Base-by-base conservation (phyloP, 1,140 invertebrate genomes). In the Drosophila busckii region DNA sequence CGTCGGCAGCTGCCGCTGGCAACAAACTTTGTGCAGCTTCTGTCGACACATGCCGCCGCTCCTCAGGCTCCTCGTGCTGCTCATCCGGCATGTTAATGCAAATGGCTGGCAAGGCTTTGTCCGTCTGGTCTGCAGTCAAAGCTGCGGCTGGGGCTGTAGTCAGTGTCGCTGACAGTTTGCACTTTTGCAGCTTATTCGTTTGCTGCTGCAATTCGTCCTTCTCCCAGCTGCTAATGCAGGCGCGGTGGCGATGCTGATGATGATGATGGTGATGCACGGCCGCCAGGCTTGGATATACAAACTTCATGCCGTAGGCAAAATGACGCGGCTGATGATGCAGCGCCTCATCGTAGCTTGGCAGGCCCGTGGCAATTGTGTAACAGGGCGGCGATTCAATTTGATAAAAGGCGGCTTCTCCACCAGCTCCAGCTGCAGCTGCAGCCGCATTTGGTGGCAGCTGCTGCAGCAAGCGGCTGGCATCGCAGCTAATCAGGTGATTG, bases 301-400 rank as follows among this genome's bases (percentile, higher is more conserved):
- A 86, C 70, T 83, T 86, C 80, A 86, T 85, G 71, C 84, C 84
- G 62, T 76, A 86, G 64, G 80, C 64, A 55, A 86, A 86, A 40
- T 86, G 84, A 41, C 69, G 64, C 25, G 84, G 83, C 56, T 86
- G 75, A 65, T 86, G 84, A 70, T 84, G 84, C 52, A 91, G 73
- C 13, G 90, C 90, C 69, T 91, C 90, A 31, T 90, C 90, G 83
- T 91, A 91, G 34, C 87, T 90, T 7, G 90, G 90, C 35, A 91
- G 53, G 3, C 90, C 90, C 12, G 90, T 91, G 55, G 89, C 90
- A 40, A 91, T 88, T 23, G 90, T 91, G 76, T 91, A 91, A 55
- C 89, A 90, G 4, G 90, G 90, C 37, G 90, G 85, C 9, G 89
- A 89, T 67, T 90, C 90, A 17, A 87, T 86, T 82, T 87, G 76